Evolutionary conservation across 2,797 vertebrate genomes (phyloP).

Genomic region (Hydrocynus forskahlii): DNA sequence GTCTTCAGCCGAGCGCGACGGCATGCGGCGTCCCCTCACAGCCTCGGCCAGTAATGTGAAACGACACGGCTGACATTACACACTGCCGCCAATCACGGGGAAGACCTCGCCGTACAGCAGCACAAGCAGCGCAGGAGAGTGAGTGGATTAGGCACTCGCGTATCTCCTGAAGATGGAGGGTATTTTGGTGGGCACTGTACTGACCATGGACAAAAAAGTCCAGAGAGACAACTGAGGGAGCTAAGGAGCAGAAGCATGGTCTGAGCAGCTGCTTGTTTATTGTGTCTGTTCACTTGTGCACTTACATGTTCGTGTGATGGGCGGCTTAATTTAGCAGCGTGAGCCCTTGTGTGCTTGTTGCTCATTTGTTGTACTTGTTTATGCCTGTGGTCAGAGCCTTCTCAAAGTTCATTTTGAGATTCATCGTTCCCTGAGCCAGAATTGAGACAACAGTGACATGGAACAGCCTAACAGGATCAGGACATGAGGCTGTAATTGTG

Average conservation of each 20-base stretch:
- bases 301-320: neutral
- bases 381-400: too few relatives aligned
- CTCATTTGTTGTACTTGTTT: too few relatives aligned
- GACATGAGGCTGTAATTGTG: too few relatives aligned
- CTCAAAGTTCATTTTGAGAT: too few relatives aligned
- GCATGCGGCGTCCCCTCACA: conserved; percentile 78
- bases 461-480: too few relatives aligned
- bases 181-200: neutral
- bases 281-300: neutral
- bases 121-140: neutral
- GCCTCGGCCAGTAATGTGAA: conserved; percentile 81
- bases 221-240: neutral
- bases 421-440: too few relatives aligned
- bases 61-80: conserved; percentile 90
- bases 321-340: neutral
- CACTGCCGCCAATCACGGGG: conserved; percentile 77
- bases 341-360: too few relatives aligned
- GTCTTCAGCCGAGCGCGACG: conserved; percentile 80
- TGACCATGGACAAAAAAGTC: neutral
- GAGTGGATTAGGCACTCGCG: neutral
- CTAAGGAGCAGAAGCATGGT: neutral
- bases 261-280: neutral
- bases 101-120: conserved; percentile 53
- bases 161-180: neutral
- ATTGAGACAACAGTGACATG: too few relatives aligned